These are phyloP conservation scores for Oligia strigilis DNA, from an alignment of 2,888 invertebrate species.

Conservation along the genomic window DNA sequence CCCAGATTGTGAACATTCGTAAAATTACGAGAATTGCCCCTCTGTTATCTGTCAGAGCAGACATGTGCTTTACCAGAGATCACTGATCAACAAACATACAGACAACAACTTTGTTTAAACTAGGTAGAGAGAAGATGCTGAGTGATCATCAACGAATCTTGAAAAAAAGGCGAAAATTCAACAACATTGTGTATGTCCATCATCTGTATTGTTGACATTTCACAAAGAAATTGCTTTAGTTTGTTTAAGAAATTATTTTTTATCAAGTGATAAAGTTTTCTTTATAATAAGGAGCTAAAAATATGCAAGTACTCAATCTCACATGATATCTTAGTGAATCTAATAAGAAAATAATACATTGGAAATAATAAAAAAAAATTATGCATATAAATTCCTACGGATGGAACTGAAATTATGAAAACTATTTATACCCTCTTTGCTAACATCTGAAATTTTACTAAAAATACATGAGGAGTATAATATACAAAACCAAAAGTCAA, in stretches of 20 bases:
- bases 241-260: background rate
- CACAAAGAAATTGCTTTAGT: conserved; percentile 4
- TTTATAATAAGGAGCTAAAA: background rate
- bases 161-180: background rate
- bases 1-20: too few relatives aligned
- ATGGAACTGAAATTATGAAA: background rate
- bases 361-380: too few relatives aligned
- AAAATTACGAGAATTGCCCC: too few relatives aligned
- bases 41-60: too few relatives aligned
- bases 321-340: too few relatives aligned
- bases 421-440: background rate
- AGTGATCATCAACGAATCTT: background rate
- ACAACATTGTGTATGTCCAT: background rate
- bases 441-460: background rate
- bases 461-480: conserved; percentile 9
- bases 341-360: background rate
- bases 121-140: too few relatives aligned
- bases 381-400: background rate
- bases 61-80: too few relatives aligned
- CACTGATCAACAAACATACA: too few relatives aligned
- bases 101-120: background rate
- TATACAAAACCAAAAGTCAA: conserved; percentile 6
- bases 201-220: background rate
- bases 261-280: background rate
- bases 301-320: background rate